phyloP scores from a whole-genome alignment of 2,113 vertebrate species.

The Pterocles gutturalis region DNA sequence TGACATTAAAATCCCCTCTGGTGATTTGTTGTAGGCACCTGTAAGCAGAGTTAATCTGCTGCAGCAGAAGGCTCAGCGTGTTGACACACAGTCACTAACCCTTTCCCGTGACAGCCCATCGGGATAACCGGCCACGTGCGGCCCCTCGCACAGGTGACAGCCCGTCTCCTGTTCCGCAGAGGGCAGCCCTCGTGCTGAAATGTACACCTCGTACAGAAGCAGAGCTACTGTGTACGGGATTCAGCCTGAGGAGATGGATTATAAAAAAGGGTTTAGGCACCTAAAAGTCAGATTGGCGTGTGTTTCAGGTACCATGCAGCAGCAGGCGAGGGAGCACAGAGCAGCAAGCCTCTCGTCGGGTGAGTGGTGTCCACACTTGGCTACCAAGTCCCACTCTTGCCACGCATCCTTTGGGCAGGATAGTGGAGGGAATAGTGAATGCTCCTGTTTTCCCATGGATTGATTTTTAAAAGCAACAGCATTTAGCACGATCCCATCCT shows the following conservation, averaged over 20 bases:
- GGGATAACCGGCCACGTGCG: fast-evolving
- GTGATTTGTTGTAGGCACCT: background rate
- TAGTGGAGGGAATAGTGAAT: background rate
- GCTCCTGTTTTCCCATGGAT: background rate
- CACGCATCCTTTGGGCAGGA: background rate
- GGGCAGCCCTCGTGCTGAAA: fast-evolving
- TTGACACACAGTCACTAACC: too few relatives aligned
- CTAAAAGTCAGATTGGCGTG: fast-evolving
- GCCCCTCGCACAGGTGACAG: background rate
- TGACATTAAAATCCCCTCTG: background rate
- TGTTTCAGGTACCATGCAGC: fast-evolving
- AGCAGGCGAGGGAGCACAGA: background rate
- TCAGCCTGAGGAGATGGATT: background rate
- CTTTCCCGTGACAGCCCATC: fast-evolving
- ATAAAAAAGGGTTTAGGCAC: background rate
- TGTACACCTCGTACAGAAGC: fast-evolving
- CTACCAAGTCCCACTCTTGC: background rate
- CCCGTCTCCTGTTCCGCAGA: fast-evolving
- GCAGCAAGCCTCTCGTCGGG: fast-evolving
- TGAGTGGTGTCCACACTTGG: fast-evolving
- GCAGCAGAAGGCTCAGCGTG: background rate
- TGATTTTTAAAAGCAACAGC: background rate
- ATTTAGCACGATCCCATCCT: background rate
- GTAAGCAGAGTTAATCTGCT: background rate
- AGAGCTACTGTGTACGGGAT: background rate